Base-by-base conservation (phyloP, 2,797 vertebrate species). In the Epinephelus malabaricus region DNA sequence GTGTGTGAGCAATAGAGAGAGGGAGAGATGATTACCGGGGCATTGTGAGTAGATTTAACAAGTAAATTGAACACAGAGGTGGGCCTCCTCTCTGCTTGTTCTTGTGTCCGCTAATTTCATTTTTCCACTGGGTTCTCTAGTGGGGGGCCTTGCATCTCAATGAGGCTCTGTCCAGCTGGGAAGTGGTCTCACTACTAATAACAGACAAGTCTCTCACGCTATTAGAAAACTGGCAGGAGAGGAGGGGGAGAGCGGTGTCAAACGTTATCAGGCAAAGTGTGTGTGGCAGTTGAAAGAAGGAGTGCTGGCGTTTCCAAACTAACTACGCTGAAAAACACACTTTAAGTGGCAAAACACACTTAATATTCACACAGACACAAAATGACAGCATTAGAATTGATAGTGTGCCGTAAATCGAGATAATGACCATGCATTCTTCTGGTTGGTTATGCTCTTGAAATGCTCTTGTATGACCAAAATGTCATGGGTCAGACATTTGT, bases 31-130 rank as follows among this genome's bases (percentile, higher is more conserved):
- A 84, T 85, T 79, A 79, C 73, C 0, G n/a, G 63, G 72, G 76
- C 65, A 71, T 9, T 76, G 69, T 43, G 34, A 74, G 66, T 62
- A 74, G 50, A 83, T 84, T 87, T 74, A 88, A 86, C 59, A 81
- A 63, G 30, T 76, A 75, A 79, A 87, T 72, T 88, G 82, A 86
- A 89, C 74, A 85, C 76, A 86, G 64, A 79, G 76, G 84, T 85
- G 72, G 60, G 63, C 45, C 55, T 68, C 50, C 62, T 71, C 77
- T 68, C 58, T 10, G 58, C 67, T 56, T 76, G 62, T 74, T 83
- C 49, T 59, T 43, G 13, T 80, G 84, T 79, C 78, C 63, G 75
- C 67, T 83, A 77, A 92, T 92, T 90, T 73, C 3, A 82, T 88
- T 89, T 73, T 82, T 69, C 67, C 30, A 51, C 58, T 53, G 12